Base-by-base conservation (phyloP, 2,797 vertebrate species). In the Moxostoma hubbsi region DNA sequence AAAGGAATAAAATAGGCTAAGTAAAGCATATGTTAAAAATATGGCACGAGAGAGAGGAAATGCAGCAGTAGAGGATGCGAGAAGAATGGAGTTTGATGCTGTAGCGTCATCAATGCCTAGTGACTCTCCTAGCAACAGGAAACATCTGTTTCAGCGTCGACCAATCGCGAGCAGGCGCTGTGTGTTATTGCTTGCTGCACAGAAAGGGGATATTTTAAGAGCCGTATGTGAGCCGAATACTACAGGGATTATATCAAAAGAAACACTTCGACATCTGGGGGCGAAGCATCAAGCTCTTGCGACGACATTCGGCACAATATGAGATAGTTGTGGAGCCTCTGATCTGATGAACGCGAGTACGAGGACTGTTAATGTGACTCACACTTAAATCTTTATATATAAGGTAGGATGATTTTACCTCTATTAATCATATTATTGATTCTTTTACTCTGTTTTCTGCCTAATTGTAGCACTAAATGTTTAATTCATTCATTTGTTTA, bases 121-220 rank as follows among this genome's bases (percentile, higher is more conserved):
- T 93, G 94, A 91, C 96, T 91, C 94, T 93, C 96, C 93, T 96
- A 96, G 96, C 96, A 96, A 98, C 96, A 90, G 85, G 89, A 93
- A 96, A 93, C 96, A 95, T 94, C 95, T 94, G 94, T 94, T 95
- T 94, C 94, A 75, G 87, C 73, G 85, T 86, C 93, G 93, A 94
- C 96, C 96, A 98, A 97, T 98, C 90, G 90, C 93, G 85, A 73
- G 80, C 83, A 76, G 73, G 71, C 51, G 18, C 55, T 75, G 24
- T 83, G 65, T 81, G 86, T 73, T 69, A 83, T 84, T 81, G 85
- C 84, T 81, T 77, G 83, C 85, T 79, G 89, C 87, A 15, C 85
- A 83, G 86, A 87, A 84, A 83, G 82, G 57, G 71, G 86, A 90
- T 90, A 90, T 91, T 92, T 92, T 81, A 91, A 88, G 90, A 90